Evolutionary conservation across 2,888 invertebrate species (phyloP).

Genomic region (Eledone cirrhosa): DNA sequence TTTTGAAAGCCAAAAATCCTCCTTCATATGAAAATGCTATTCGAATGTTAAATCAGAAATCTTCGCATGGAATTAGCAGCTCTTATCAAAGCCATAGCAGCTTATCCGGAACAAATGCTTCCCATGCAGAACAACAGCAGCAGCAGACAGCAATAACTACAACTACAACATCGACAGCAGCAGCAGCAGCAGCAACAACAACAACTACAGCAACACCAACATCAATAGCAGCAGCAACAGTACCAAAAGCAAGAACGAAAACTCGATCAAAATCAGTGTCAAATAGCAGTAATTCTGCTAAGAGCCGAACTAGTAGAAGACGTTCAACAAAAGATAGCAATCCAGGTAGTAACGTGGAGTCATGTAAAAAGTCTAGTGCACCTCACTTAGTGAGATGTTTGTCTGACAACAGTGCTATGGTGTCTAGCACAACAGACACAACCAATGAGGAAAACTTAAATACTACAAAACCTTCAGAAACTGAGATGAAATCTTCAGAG

Average conservation of each 20-base stretch:
- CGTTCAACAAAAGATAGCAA: neutral
- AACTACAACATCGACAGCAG: neutral
- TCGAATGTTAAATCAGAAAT: slow-evolving; percentile 31
- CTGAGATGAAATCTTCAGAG: neutral
- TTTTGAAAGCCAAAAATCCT: slow-evolving; percentile 34
- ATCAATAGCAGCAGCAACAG: neutral
- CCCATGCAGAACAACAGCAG: neutral
- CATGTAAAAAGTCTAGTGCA: neutral
- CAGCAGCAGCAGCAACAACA: neutral
- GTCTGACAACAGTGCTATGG: neutral
- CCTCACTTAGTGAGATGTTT: slow-evolving; percentile 12
- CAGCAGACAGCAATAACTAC: neutral
- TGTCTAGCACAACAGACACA: neutral
- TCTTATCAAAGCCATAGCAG: neutral
- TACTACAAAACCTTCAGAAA: neutral
- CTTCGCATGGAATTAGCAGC: neutral
- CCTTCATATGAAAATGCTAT: slow-evolving; percentile 44
- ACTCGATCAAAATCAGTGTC: neutral
- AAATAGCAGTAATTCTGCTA: neutral
- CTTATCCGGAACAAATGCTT: neutral
- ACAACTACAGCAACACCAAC: neutral
- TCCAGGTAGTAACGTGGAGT: too few species aligned
- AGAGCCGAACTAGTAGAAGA: neutral
- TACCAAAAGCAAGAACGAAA: slow-evolving; percentile 14
- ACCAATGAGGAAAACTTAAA: neutral